Base-by-base conservation (phyloP, 2,888 invertebrate species). In the Thyatira batis region DNA sequence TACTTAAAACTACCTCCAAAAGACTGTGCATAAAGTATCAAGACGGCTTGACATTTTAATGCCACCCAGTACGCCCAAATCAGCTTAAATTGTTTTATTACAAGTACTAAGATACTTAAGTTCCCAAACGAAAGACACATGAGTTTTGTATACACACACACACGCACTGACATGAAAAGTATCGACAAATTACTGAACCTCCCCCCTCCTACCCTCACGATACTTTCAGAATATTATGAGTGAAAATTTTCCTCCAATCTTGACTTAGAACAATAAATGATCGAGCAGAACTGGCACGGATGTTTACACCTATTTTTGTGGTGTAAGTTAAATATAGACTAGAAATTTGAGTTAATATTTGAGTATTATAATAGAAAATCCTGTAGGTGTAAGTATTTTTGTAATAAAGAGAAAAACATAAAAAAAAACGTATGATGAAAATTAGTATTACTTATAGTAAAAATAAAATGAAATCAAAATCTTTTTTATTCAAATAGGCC, bases 151-250 rank as follows among this genome's bases (percentile, higher is more conserved):
- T 23, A 23, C 23, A 17, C 48, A 48, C 25, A 27, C 46, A 25
- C 20, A 28, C 17, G 11, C 3, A 10, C 20, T 17, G 5, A 13
- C 39, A 39, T 39, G 60, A 51, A 62, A 64, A 73, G 74, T 80
- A 82, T 80, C 75, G 81, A 72, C 77, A 80, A 82, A 81, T 82
- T 81, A 81, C 79, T 78, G 73, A 73, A 71, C 65, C 69, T 64
- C 69, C 69, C 74, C 69, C 74, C 73, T 66, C 17, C 69, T 69
- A 73, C 69, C 74, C 73, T 66, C 17, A 5, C 73, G 69, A 75
- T 82, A 82, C 75, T 81, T 82, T 79, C 75, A 53, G 61, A 59
- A 64, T 75, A 73, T 76, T 79, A 79, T 74, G 73, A 79, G 76
- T 65, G 78, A 76, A 71, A 78, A 80, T 80, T 81, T 82, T 71